Conservation (phyloP, 2,797 vertebrate genomes). For the Cyprinella venusta region DNA sequence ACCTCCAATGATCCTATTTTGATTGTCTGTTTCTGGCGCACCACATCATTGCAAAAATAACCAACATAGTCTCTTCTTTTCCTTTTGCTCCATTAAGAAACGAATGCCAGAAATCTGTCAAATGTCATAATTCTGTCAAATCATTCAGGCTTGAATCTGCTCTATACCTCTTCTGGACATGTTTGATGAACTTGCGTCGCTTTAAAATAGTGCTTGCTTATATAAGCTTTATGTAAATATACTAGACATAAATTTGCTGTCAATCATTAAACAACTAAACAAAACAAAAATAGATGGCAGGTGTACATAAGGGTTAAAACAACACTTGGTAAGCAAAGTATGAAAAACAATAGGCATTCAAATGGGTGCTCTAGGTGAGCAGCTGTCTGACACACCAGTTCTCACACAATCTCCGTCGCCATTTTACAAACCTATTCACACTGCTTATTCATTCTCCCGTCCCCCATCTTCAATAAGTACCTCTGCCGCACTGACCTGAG, state of each 20-base stretch:
- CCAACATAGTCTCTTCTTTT: background rate
- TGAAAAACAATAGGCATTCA: conserved; percentile 26
- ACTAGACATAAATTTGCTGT: background rate
- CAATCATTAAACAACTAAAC: background rate
- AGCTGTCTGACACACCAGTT: conserved; percentile 70
- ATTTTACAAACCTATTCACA: conserved; percentile 88
- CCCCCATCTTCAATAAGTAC: conserved; percentile 79
- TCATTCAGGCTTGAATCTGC: background rate
- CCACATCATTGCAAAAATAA: conserved; percentile 15
- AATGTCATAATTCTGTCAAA: background rate
- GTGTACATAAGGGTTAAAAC: background rate
- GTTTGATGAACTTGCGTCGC: background rate
- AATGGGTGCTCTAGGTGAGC: conserved; percentile 38
- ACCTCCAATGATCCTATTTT: background rate
- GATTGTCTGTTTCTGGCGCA: background rate
- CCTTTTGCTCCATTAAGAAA: background rate
- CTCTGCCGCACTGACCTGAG: conserved; percentile 73
- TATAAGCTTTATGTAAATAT: background rate
- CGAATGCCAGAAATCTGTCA: background rate
- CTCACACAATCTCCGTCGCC: conserved; percentile 85
- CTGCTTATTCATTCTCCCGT: conserved; percentile 81
- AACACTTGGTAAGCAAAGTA: conserved; percentile 20
- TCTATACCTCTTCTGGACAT: background rate
- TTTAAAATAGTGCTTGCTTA: background rate
- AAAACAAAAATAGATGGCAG: conserved; percentile 10